A percentile compares a stretch with the other conserved stretches of the same genome.
Evolutionary conservation across 2,113 vertebrate species (phyloP).

Genomic region (Tragelaphus scriptus): DNA sequence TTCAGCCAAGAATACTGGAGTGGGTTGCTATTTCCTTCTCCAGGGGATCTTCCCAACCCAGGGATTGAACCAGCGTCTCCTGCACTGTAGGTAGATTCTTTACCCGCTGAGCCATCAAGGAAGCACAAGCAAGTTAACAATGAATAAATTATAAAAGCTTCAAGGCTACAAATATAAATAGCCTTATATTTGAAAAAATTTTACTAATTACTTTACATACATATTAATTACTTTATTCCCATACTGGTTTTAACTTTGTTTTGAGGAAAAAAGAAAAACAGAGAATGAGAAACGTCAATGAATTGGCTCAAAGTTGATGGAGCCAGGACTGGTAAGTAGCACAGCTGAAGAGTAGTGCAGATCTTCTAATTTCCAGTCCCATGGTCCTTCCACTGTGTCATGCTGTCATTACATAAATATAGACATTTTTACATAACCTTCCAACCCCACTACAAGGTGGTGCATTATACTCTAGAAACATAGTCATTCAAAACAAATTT

Average conservation of each 20-base stretch:
- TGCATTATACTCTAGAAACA: background rate
- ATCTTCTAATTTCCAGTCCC: background rate
- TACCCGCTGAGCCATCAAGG: background rate
- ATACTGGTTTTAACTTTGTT: background rate
- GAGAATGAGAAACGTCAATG: background rate
- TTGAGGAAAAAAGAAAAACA: background rate
- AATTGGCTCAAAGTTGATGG: background rate
- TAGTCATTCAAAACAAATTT: background rate
- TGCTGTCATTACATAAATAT: background rate
- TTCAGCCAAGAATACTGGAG: too few species aligned
- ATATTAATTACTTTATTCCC: background rate
- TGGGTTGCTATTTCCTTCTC: background rate
- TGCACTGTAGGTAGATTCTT: background rate
- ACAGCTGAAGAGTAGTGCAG: background rate
- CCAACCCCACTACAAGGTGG: background rate
- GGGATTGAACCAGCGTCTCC: background rate
- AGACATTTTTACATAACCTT: background rate
- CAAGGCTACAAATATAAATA: background rate
- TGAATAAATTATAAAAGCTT: slow-evolving; percentile 9
- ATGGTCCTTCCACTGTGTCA: background rate
- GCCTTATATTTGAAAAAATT: background rate
- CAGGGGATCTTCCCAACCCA: background rate
- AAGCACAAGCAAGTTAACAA: background rate
- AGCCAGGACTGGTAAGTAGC: background rate
- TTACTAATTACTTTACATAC: slow-evolving; percentile 11